Base-by-base conservation (phyloP, 2,797 vertebrate genomes). In the Synanceia verrucosa region DNA sequence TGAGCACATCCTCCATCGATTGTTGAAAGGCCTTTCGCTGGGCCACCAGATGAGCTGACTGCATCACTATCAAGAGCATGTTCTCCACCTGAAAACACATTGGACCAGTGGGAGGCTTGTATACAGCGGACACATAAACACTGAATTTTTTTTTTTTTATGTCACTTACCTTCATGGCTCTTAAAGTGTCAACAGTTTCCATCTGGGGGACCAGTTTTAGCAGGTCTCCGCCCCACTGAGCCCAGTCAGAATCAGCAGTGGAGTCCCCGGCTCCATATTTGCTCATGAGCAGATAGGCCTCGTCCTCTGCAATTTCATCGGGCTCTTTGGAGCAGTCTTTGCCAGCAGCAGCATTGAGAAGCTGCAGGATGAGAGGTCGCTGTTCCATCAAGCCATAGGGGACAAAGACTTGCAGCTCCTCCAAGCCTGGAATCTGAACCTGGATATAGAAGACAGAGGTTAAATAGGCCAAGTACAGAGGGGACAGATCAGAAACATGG, bases 301-400 rank as follows among this genome's bases (percentile, higher is more conserved):
- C 97, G 0, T 96, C 92, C 6, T 97, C 94, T 0, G 90, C 76
- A 2, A 96, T 86, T 0, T 99, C 97, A 7, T 99, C 97, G 0
- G 94, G 95, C 70, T 99, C 97, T 86, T 97, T 97, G 2, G 97
- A 98, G 86, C 97, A 99, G 88, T 98, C 97, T 83, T 98, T 98
- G 11, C 98, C 98, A 1, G 96, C 96, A 7, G 97, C 96, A 0
- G 97, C 96, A 18, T 97, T 97, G 34, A 99, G 95, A n/a, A 99
- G 90, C 88, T 98, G 97, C 79, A 99, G 90, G 84, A 99, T 96
- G 57, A 96, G 86, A n/a, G 94, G 68, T 55, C 96, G 94, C 88
- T 96, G 94, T 64, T 88, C 73, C 5, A 88, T 94, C 56, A 99
- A 83, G 31, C 73, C 81, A n/a, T 81, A 93, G 1, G 96, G 97